Evolutionary conservation across 2,113 vertebrate genomes (phyloP).

Genomic region (Notothenia rossii): DNA sequence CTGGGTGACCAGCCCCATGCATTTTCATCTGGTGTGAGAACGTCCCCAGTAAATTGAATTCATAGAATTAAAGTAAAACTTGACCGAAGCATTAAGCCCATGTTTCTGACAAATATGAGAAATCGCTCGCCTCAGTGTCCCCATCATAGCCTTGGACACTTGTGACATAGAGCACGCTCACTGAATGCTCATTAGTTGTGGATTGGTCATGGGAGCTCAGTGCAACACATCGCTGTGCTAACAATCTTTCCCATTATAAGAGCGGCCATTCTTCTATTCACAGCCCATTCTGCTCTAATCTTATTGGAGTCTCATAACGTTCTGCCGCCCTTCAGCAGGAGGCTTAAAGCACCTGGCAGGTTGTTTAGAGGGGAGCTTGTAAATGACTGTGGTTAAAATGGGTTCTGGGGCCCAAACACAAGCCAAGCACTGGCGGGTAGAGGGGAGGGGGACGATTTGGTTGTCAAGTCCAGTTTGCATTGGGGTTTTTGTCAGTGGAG

Average conservation of each 20-base stretch:
- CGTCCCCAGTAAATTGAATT: constrained; percentile 8
- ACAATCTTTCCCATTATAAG: constrained; percentile 68
- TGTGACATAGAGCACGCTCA: constrained; percentile 70
- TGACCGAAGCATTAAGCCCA: constrained; percentile 55
- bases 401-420: constrained; percentile 71
- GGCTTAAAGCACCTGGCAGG: constrained; percentile 90
- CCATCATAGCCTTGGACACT: constrained; percentile 53
- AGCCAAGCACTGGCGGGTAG: constrained; percentile 79
- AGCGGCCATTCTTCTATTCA: constrained; percentile 75
- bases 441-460: constrained; percentile 86
- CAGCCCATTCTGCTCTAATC: constrained; percentile 85
- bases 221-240: constrained; percentile 75
- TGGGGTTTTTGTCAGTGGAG: constrained; percentile 39
- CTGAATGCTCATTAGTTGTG: constrained; percentile 81
- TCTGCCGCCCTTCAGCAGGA: constrained; percentile 79
- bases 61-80: constrained; percentile 35
- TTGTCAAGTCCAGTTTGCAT: constrained; percentile 93
- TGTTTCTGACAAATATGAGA: constrained; percentile 76
- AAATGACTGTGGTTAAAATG: constrained; percentile 87
- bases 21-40: constrained; percentile 52
- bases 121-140: constrained; percentile 52
- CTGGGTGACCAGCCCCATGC: constrained; percentile 6
- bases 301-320: constrained; percentile 84
- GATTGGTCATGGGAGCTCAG: constrained; percentile 85
- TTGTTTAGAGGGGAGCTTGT: constrained; percentile 88